phyloP scores from a whole-genome alignment of 2,888 invertebrate genomes.

The Agonopterix heracliana region DNA sequence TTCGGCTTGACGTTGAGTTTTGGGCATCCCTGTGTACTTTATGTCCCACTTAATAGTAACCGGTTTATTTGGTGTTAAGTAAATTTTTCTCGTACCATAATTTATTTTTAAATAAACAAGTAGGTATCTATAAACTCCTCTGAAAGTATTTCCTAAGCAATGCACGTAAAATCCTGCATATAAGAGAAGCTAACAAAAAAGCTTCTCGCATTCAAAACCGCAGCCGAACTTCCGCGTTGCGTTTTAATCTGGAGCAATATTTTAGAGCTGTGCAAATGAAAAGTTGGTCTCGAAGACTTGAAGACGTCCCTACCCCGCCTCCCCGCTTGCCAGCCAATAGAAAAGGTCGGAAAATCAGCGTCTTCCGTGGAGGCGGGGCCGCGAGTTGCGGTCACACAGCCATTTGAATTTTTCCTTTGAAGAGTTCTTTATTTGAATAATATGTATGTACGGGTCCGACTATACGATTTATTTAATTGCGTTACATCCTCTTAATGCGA shows the following conservation, averaged over 20 bases:
- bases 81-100: too few relatives aligned
- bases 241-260: slow-evolving; percentile 70
- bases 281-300: slow-evolving; percentile 68
- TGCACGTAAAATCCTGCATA: not conserved
- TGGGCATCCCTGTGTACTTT: too few relatives aligned
- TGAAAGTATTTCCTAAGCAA: too few relatives aligned
- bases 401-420: slow-evolving; percentile 71
- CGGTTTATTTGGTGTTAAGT: too few relatives aligned
- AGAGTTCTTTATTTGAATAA: slow-evolving; percentile 67
- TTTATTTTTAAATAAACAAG: too few relatives aligned
- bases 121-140: too few relatives aligned
- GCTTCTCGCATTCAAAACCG: slow-evolving; percentile 52
- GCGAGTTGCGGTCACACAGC: slow-evolving; percentile 56
- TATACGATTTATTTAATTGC: slow-evolving; percentile 8
- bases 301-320: slow-evolving; percentile 49
- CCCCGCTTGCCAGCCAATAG: slow-evolving; percentile 58
- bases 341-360: slow-evolving; percentile 68
- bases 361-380: slow-evolving; percentile 70
- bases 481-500: not conserved
- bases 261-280: slow-evolving; percentile 72
- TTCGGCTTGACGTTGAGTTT: too few relatives aligned
- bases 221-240: slow-evolving; percentile 60
- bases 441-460: slow-evolving; percentile 38
- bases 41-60: too few relatives aligned
- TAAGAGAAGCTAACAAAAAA: slow-evolving; percentile 10